Evolutionary conservation across 2,797 vertebrate species (phyloP), one percentile per base, ranked within the genome.

Genomic region (Hippocampus kuda): DNA sequence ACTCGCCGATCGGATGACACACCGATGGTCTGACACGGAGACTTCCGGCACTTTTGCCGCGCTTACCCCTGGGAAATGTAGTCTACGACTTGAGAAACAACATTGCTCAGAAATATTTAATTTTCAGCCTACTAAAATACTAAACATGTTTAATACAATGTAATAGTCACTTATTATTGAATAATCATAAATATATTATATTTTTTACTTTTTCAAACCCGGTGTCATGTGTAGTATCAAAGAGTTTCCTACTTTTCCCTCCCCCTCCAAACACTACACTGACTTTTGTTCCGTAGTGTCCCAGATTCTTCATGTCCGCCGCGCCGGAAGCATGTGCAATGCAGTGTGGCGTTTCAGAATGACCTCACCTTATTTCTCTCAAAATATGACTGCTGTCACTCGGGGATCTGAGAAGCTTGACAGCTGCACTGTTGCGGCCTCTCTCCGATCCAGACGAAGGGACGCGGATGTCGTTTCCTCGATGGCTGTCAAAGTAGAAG

Each of bases 311-410:
- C 3, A 18, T 18, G 11, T 44, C 56, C 26, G 56, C 24, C 11
- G 56, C 22, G 26, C 15, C 59, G 16, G 24, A 22, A 65, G 24
- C 26, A 51, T 67, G 65, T 41, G 61, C 65, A 24, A 54, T 60
- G 51, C 56, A 26, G 8, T 72, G 12, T 68, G 2, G n/a, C 38
- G 42, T 70, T 51, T 79, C 1, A 74, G 9, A 5, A 92, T 88
- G 88, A 77, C 75, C 0, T 92, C 90, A 64, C 85, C 84, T 34
- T 92, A 91, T 69, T 91, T 92, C 65, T 65, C 13, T 22, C 71
- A 80, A 6, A 74, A 62, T 70, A 72, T 54, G 2, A 67, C 75
- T 64, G 46, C 70, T 2, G 5, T 76, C 10, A 74, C 74, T 11
- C 76, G 78, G 38, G 74, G 56, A 5, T 66, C 65, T 49, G 64